Evolutionary conservation across 2,113 vertebrate species (phyloP).

Genomic region (Cebidichthys violaceus): DNA sequence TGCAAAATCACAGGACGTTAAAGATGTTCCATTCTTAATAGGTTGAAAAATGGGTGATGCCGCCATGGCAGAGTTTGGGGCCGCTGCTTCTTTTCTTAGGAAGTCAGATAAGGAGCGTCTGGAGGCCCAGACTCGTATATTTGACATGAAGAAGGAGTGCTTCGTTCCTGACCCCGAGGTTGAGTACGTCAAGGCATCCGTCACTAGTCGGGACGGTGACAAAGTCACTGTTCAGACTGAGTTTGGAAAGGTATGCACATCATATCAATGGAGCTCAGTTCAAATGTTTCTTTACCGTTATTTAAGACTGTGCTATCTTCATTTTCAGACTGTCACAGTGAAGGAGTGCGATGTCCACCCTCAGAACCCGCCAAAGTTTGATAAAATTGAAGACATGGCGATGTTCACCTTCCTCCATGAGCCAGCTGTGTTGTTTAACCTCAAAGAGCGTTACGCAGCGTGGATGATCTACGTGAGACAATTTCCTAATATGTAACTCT

Average conservation of each 20-base stretch:
- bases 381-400: slow-evolving; percentile 94
- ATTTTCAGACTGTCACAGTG: slow-evolving; percentile 84
- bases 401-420: slow-evolving; percentile 93
- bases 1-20: slow-evolving; percentile 26
- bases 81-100: slow-evolving; percentile 84
- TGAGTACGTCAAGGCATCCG: slow-evolving; percentile 87
- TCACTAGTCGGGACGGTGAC: slow-evolving; percentile 84
- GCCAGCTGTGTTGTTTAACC: slow-evolving; percentile 92
- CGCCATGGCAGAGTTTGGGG: slow-evolving; percentile 83
- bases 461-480: slow-evolving; percentile 89
- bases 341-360: slow-evolving; percentile 87
- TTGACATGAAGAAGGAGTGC: slow-evolving; percentile 80
- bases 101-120: slow-evolving; percentile 84
- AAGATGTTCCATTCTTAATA: slow-evolving; percentile 41
- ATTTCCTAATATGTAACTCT: not conserved
- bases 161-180: slow-evolving; percentile 87
- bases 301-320: not conserved
- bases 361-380: slow-evolving; percentile 92
- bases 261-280: not conserved
- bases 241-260: slow-evolving; percentile 79
- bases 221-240: slow-evolving; percentile 79
- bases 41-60: slow-evolving; percentile 76
- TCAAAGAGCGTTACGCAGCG: slow-evolving; percentile 94
- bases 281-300: not conserved
- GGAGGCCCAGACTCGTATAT: slow-evolving; percentile 65